Evolutionary conservation across 2,113 vertebrate genomes (phyloP), one percentile per base, ranked within the genome.

Genomic region (Hydrochoerus hydrochaeris): DNA sequence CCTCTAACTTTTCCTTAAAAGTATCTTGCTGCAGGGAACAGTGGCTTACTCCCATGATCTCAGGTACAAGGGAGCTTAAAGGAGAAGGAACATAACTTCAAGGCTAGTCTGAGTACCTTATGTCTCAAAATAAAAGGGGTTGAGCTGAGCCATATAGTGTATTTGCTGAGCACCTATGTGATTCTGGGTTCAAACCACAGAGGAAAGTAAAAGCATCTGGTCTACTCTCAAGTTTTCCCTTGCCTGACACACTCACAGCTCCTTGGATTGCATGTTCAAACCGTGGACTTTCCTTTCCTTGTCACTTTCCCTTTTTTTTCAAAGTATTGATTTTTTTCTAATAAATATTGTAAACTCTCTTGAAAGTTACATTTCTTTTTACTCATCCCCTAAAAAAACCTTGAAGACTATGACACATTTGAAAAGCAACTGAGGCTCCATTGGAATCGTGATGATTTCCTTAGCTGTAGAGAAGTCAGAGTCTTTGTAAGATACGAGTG

Each of bases 291-390:
- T 10, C 41, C 1, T 65, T 46, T 73, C 32, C n/a, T 82, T 1
- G 30, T 30, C 2, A 44, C 10, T 58, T 85, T 14, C 14, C n/a
- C 58, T 8, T 22, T 63, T 52, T 94, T 77, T 60, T 58, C 7
- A 80, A 87, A 65, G 8, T 49, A 2, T 71, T 32, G 38, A 7
- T n/a, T 78, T 82, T 78, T 93, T 86, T 52, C 26, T 90, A 84
- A 13, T 11, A 73, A 69, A 32, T 26, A 77, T 11, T 77, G 5
- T 32, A 86, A 41, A 3, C 30, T 63, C 28, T 44, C 2, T 73
- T 32, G 28, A 60, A 92, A 85, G n/a, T 8, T 65, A 85, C 38
- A 17, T 30, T 82, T 94, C 28, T 73, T 49, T 73, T 95, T 24
- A 30, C 2, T 8, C 6, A 1, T 78, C 88, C 41, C 54, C 54